Base-by-base conservation (phyloP, 53 echinoderm and acorn worm genomes). In the Stichopus horrens region DNA sequence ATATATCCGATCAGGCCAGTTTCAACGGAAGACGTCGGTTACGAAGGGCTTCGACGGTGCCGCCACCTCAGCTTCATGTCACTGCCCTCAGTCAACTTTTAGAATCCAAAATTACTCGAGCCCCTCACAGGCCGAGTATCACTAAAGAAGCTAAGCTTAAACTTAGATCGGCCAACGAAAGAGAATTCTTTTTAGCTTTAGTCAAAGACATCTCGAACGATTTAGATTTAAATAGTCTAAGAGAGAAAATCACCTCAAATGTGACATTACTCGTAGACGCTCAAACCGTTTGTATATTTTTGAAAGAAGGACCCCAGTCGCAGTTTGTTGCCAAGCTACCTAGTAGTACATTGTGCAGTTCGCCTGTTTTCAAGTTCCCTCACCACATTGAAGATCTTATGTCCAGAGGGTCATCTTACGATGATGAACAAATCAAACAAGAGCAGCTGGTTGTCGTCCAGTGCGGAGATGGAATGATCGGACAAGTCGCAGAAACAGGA, bases 131-230 rank as follows among this genome's bases (percentile, higher is more conserved):
- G 57, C 92, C 94, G 14, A 94, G 94, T 86, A 92, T 99, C 71
- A 94, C 95, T 4, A 91, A 94, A 77, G 99, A 99, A 79, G 93
- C 90, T 6, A 99, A 99, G 80, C 88, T 99, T 16, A 86, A 93
- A 76, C 90, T 99, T 9, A 88, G 94, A 83, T 93, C 96, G 51
- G 96, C 92, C 16, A 96, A 98, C 76, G 99, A 99, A 87, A 83
- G 99, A 16, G 94, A 94, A 77, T 99, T 96, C 87, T 99, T 99
- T 91, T 93, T 99, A 19, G 93, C 95, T 37, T 73, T 96, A 23
- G 99, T 99, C 80, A 99, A 99, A 76, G 99, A 99, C 76, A 99
- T 99, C 83, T 96, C 99, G 5, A 96, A 99, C 56, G 99, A 99
- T 85, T 89, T 99, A 59, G 94, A 99, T 71, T 83, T 96, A 23